These are phyloP conservation scores for Andrena marginata DNA, from an alignment of 2,888 invertebrate species.

Conservation along the genomic window DNA sequence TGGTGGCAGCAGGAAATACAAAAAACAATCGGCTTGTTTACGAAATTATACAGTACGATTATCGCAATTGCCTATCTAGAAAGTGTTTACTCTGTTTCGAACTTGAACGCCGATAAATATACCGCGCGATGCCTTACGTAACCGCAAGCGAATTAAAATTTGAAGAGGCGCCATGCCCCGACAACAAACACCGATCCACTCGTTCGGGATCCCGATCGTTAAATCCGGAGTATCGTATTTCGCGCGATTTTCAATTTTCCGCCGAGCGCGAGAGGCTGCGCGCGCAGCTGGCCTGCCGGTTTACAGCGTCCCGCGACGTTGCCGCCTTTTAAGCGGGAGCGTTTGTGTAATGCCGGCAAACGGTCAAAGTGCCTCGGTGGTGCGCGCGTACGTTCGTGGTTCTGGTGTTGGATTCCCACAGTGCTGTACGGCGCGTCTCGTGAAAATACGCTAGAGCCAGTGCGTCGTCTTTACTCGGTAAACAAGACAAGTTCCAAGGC, in stretches of 20 bases:
- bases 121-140: too few species aligned
- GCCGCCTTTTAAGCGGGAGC: constrained; percentile 33
- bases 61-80: background rate
- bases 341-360: constrained; percentile 32
- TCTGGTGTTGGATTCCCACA: constrained; percentile 7
- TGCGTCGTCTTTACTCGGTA: constrained; percentile 48
- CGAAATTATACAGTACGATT: constrained; percentile 3
- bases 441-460: constrained; percentile 22
- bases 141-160: background rate
- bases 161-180: background rate
- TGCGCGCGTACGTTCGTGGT: constrained; percentile 10
- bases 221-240: background rate
- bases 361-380: constrained; percentile 39
- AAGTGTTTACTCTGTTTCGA: too few species aligned
- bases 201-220: background rate
- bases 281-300: constrained; percentile 40
- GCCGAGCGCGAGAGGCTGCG: constrained; percentile 26
- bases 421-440: constrained; percentile 9
- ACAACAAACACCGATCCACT: background rate
- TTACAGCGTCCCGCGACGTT: constrained; percentile 25
- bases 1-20: background rate
- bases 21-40: constrained; percentile 24
- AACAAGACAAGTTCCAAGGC: constrained; percentile 75
- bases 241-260: constrained; percentile 34
- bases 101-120: too few species aligned